Conservation (phyloP, 2,888 invertebrate genomes). For the Dryocosmus kuriphilus region DNA sequence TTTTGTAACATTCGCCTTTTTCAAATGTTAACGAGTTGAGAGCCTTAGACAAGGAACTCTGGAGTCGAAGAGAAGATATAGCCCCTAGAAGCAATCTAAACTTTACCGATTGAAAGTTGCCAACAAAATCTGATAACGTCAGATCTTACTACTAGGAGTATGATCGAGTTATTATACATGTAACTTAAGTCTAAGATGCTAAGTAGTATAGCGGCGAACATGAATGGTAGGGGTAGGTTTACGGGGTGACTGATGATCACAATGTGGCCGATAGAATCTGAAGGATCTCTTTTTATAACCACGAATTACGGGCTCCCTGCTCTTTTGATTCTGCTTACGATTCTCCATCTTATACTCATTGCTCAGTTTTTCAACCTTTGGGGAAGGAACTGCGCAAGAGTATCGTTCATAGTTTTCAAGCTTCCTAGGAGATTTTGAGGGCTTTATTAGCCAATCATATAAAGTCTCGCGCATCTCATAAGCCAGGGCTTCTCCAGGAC, state of each 20-base stretch:
- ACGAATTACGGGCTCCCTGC: slow-evolving; percentile 57
- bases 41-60: too few species aligned
- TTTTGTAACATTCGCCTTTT: too few species aligned
- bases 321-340: slow-evolving; percentile 43
- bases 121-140: neutral
- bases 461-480: slow-evolving; percentile 51
- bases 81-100: neutral
- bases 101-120: neutral
- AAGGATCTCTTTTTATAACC: slow-evolving; percentile 43
- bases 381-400: neutral
- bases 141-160: neutral
- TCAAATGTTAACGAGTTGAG: too few species aligned
- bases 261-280: slow-evolving; percentile 15
- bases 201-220: slow-evolving; percentile 43
- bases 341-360: neutral
- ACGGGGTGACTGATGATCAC: slow-evolving; percentile 15
- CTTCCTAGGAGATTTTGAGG: slow-evolving; percentile 47
- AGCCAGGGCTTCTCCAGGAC: slow-evolving; percentile 31
- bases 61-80: too few species aligned
- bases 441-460: slow-evolving; percentile 56
- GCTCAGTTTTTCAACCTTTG: neutral
- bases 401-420: neutral
- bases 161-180: neutral
- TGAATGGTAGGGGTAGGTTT: slow-evolving; percentile 8
- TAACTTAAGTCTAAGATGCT: neutral